phyloP scores from a whole-genome alignment of 2,888 invertebrate genomes.

The Eristalis tenax region DNA sequence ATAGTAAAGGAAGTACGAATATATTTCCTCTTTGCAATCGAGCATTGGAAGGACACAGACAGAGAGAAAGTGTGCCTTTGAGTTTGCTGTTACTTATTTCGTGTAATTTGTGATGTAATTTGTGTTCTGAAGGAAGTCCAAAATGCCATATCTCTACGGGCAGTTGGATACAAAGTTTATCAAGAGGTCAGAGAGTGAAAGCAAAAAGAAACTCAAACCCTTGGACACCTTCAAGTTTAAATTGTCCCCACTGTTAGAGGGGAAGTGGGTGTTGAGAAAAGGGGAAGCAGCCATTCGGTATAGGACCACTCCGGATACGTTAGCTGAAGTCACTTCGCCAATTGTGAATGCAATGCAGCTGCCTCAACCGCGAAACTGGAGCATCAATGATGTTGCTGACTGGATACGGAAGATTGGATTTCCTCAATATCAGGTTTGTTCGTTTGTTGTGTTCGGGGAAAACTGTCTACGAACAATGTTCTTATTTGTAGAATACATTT shows the following conservation, averaged over 20 bases:
- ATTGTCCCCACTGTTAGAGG: constrained; percentile 77
- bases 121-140: neutral
- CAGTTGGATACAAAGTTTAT: constrained; percentile 72
- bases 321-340: constrained; percentile 78
- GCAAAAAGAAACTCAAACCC: constrained; percentile 26
- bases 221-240: constrained; percentile 68
- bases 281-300: constrained; percentile 74
- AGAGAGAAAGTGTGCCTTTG: constrained; percentile 1
- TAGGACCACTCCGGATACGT: constrained; percentile 80
- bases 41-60: neutral
- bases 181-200: neutral
- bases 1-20: too few relatives aligned
- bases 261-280: constrained; percentile 63
- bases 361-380: constrained; percentile 82
- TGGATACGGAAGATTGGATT: constrained; percentile 82
- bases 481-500: constrained; percentile 78
- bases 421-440: constrained; percentile 82
- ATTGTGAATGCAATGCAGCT: constrained; percentile 80
- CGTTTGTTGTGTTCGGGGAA: neutral
- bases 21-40: neutral
- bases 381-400: constrained; percentile 80
- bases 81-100: constrained; percentile 1
- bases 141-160: constrained; percentile 73
- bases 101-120: neutral
- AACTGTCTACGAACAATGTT: neutral